Evolutionary conservation across 2,888 invertebrate genomes (phyloP).

Genomic region (Hemaris fuciformis): DNA sequence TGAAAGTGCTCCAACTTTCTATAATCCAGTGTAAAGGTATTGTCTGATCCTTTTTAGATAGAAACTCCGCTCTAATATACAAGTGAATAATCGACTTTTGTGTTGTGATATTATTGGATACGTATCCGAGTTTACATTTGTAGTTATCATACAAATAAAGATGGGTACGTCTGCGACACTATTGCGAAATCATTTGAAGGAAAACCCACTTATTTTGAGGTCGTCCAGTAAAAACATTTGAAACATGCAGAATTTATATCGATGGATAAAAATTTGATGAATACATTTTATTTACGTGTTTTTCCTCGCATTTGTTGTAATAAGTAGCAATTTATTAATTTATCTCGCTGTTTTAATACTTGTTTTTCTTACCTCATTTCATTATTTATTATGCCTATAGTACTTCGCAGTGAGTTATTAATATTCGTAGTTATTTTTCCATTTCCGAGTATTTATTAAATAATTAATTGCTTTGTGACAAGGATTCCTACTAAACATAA

Average conservation of each 20-base stretch:
- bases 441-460: too few species aligned
- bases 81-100: slow-evolving; percentile 4
- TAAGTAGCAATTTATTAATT: too few species aligned
- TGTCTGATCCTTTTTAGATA: slow-evolving; percentile 14
- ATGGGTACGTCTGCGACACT: slow-evolving; percentile 24
- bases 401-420: too few species aligned
- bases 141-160: slow-evolving; percentile 45
- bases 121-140: slow-evolving; percentile 25
- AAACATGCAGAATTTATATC: background rate
- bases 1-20: slow-evolving; percentile 67
- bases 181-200: slow-evolving; percentile 32
- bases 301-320: background rate
- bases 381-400: background rate
- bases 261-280: too few species aligned
- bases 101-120: slow-evolving; percentile 8
- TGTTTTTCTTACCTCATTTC: background rate
- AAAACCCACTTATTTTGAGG: slow-evolving; percentile 34
- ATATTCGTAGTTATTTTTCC: too few species aligned
- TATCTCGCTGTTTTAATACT: background rate
- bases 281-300: background rate
- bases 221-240: slow-evolving; percentile 20
- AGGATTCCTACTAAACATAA: background rate
- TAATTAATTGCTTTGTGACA: background rate
- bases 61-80: slow-evolving; percentile 1
- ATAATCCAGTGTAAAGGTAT: slow-evolving; percentile 28